These are phyloP conservation scores for Caenorhabditis briggsae DNA, from an alignment of 1,140 invertebrate genomes.

Conservation along the genomic window DNA sequence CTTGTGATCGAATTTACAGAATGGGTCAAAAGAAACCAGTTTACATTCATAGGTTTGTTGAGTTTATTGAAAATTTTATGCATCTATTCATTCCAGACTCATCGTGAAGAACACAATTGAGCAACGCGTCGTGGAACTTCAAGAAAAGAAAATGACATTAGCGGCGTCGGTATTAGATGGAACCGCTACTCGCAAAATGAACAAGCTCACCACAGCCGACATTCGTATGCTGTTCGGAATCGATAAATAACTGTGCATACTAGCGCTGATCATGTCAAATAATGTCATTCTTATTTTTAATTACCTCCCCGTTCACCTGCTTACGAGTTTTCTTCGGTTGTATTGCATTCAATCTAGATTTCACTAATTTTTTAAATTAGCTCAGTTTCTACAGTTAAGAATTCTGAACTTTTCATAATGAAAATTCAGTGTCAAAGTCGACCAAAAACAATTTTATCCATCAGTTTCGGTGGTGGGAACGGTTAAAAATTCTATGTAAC, in stretches of 20 bases:
- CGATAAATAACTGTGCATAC: background rate
- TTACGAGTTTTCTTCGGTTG: no score
- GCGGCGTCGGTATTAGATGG: conserved; percentile 84
- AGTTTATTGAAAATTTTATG: background rate
- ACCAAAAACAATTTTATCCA: background rate
- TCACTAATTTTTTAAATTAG: no score
- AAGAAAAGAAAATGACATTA: conserved; percentile 85
- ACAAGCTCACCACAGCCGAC: conserved; percentile 85
- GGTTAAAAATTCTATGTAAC: conserved; percentile 40
- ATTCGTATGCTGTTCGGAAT: conserved; percentile 86
- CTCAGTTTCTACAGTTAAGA: no score
- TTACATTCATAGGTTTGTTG: conserved; percentile 85
- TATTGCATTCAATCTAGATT: no score
- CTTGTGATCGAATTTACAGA: conserved; percentile 90
- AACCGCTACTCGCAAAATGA: conserved; percentile 81
- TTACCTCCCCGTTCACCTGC: no score
- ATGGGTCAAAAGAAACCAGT: conserved; percentile 88
- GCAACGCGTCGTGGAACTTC: conserved; percentile 85
- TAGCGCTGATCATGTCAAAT: background rate
- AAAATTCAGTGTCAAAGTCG: no score
- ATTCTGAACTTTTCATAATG: no score
- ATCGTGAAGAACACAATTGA: conserved; percentile 88
- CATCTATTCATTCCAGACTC: conserved; percentile 81
- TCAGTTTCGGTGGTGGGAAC: conserved; percentile 9
- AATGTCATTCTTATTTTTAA: background rate